A percentile compares a stretch with the other conserved stretches of the same genome.
Conservation (phyloP, 2,113 vertebrate species). For the Prunella fulvescens region DNA sequence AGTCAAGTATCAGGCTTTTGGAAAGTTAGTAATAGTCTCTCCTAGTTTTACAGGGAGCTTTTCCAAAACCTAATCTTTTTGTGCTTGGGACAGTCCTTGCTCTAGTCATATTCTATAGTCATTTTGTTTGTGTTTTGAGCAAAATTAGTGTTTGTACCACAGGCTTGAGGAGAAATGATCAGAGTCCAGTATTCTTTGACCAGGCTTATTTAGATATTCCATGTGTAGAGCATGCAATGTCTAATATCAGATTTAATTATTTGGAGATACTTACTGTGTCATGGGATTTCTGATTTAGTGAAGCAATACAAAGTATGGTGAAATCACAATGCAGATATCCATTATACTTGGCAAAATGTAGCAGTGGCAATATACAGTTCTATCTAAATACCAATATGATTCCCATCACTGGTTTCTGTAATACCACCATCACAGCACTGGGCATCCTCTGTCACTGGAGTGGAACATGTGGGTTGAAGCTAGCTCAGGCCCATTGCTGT, state of each 20-base stretch:
- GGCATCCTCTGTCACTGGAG: not conserved
- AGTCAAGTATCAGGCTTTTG: not conserved
- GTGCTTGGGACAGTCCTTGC: not conserved
- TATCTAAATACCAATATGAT: rapidly evolving
- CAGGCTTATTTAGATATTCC: not conserved
- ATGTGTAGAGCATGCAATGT: not conserved
- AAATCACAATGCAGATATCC: not conserved
- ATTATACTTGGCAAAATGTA: not conserved
- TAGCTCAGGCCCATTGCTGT: not conserved
- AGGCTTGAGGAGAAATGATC: not conserved
- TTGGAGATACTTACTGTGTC: not conserved
- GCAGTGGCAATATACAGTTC: not conserved
- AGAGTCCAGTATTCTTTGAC: not conserved
- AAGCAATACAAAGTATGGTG: not conserved
- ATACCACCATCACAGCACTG: not conserved
- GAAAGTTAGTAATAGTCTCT: not conserved
- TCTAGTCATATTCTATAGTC: not conserved
- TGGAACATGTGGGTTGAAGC: not conserved
- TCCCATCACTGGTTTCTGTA: not conserved
- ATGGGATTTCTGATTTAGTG: not conserved
- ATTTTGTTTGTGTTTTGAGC: not conserved
- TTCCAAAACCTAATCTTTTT: not conserved
- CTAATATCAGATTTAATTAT: not conserved
- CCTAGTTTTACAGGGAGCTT: not conserved
- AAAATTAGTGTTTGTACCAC: not conserved